phyloP scores from a whole-genome alignment of 1,140 invertebrate genomes.

The Bombus polaris region DNA sequence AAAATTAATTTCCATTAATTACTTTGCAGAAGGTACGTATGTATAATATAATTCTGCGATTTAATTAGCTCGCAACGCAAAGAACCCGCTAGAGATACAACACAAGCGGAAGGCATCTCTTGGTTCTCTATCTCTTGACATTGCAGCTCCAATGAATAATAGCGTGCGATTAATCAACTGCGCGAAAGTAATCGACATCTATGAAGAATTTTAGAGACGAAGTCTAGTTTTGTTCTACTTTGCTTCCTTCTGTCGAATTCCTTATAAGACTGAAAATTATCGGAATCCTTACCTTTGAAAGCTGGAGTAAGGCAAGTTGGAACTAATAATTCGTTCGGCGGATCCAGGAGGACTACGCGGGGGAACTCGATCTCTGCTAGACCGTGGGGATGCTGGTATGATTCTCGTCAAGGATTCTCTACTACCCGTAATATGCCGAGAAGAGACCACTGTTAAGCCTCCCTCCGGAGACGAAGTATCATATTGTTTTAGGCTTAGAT shows the following conservation, averaged over 20 bases:
- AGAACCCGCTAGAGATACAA: too few species aligned
- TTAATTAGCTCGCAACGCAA: background rate
- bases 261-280: background rate
- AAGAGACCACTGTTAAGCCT: slow-evolving; percentile 72
- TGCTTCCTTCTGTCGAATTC: background rate
- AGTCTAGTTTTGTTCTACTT: too few species aligned
- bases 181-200: background rate
- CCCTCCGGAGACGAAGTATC: slow-evolving; percentile 78
- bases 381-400: slow-evolving; percentile 77
- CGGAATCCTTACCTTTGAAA: slow-evolving; percentile 77
- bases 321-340: slow-evolving; percentile 75
- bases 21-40: too few species aligned
- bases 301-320: slow-evolving; percentile 78
- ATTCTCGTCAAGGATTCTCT: slow-evolving; percentile 79
- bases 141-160: background rate
- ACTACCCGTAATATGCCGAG: slow-evolving; percentile 79
- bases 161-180: background rate
- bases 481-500: slow-evolving; percentile 79
- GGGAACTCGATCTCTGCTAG: slow-evolving; percentile 75
- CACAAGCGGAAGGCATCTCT: background rate
- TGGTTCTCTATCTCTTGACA: background rate
- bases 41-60: background rate
- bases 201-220: background rate
- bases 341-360: slow-evolving; percentile 78
- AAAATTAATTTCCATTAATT: too few species aligned